Evolutionary conservation across 2,797 vertebrate species (phyloP), one percentile per base, ranked within the genome.

Genomic region (Caiman crocodilus): DNA sequence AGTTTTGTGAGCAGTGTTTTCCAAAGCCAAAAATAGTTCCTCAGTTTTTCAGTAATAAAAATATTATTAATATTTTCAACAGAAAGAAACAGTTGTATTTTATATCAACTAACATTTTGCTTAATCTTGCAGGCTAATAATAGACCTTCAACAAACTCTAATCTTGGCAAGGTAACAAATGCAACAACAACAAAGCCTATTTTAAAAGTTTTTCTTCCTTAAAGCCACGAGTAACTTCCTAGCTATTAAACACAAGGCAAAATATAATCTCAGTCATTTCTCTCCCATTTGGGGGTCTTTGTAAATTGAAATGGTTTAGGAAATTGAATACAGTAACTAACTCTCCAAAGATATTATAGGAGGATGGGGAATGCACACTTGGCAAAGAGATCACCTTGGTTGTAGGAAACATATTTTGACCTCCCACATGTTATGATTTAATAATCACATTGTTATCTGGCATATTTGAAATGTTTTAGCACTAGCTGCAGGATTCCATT

Each of bases 141-240:
- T 18, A 74, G 89, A 55, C 14, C 75, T 65, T 93, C 35, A 87
- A 77, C 95, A 94, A 96, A 94, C 90, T 96, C 84, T 82, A 55
- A 74, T 87, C 88, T 92, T 97, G 96, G 95, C 96, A 97, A 18
- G 5, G 64, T 89, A 92, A 95, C 96, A 96, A 96, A 71, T 93
- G 69, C 88, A 93, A 90, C 93, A 95, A 95, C 92, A 96, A 96
- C 94, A 96, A 96, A 95, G 94, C 73, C 65, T n/a, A 11, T 93
- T 94, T 81, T 84, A 28, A 61, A 7, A 87, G 63, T 84, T 95
- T 55, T 89, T 87, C 93, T 97, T 96, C 96, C 93, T 96, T 74
- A 58, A 61, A 89, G 77, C 76, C 82, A 81, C 89, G 89, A 97
- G 93, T 90, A 92, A 94, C 89, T 96, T 97, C 94, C 95, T 55